Evolutionary conservation across 2,888 invertebrate species (phyloP).

Genomic region (Drosophila sordidula): DNA sequence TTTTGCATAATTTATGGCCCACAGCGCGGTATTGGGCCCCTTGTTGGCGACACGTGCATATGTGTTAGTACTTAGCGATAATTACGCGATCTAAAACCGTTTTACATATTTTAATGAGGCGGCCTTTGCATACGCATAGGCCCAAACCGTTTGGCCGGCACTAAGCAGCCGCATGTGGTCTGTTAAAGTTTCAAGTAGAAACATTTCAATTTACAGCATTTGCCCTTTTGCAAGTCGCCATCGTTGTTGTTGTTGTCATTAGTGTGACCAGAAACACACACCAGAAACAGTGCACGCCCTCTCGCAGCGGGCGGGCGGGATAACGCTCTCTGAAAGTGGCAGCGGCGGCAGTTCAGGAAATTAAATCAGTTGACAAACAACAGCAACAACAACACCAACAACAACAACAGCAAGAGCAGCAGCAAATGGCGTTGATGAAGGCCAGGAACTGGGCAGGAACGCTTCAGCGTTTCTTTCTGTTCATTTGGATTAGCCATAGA

Average conservation of each 20-base stretch:
- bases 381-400: constrained; percentile 3
- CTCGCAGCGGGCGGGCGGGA: constrained; percentile 64
- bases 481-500: constrained; percentile 71
- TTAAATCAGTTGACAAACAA: constrained; percentile 81
- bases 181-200: constrained; percentile 45
- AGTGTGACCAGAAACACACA: constrained; percentile 63
- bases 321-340: constrained; percentile 34
- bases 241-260: constrained; percentile 51
- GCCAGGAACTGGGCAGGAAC: constrained; percentile 36
- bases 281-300: constrained; percentile 66
- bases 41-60: constrained; percentile 43
- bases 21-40: constrained; percentile 20
- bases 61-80: constrained; percentile 35
- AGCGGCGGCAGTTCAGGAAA: constrained; percentile 63
- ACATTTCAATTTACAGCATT: constrained; percentile 57
- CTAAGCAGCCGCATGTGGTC: constrained; percentile 73
- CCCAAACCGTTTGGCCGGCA: constrained; percentile 53
- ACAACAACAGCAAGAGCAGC: constrained; percentile 3
- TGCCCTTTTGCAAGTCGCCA: constrained; percentile 72
- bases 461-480: constrained; percentile 37
- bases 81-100: constrained; percentile 51
- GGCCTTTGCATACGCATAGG: constrained; percentile 47
- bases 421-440: constrained; percentile 66
- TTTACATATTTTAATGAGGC: constrained; percentile 64
- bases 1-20: constrained; percentile 56